These are phyloP conservation scores for Scopus umbretta DNA, from an alignment of 2,113 vertebrate species.

Conservation along the genomic window DNA sequence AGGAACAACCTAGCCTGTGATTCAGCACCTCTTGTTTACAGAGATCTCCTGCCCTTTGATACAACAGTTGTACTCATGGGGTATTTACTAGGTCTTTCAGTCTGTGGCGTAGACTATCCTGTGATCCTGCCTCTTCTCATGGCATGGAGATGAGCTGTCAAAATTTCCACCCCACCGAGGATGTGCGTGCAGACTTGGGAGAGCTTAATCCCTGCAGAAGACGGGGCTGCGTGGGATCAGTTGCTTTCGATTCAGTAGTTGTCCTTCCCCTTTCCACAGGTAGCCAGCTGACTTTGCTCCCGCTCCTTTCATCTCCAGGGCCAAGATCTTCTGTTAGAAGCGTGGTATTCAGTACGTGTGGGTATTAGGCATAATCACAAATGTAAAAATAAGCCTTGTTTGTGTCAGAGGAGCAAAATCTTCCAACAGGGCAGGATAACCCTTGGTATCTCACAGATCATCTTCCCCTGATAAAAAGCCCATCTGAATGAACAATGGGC, in stretches of 20 bases:
- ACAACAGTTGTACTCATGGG: not conserved
- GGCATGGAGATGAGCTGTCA: not conserved
- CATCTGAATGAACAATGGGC: not conserved
- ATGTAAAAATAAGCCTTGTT: not conserved
- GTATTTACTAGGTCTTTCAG: not conserved
- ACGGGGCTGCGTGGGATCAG: rapidly evolving
- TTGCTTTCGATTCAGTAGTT: not conserved
- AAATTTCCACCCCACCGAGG: not conserved
- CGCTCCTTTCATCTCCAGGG: not conserved
- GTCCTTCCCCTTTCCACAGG: not conserved
- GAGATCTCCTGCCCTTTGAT: not conserved
- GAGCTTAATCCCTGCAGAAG: not conserved
- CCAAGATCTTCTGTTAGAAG: not conserved
- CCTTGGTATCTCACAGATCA: not conserved
- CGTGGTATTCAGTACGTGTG: rapidly evolving
- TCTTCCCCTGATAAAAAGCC: rapidly evolving
- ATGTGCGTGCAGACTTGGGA: not conserved
- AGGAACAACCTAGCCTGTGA: not conserved
- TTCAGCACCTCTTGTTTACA: not conserved
- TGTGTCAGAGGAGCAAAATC: not conserved
- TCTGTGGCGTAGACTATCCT: not conserved
- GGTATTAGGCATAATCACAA: not conserved
- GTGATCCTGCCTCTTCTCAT: not conserved
- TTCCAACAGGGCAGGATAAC: not conserved
- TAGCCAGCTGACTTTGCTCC: not conserved